Percentiles rank a stretch among this genome's conserved stretches.
Conservation (phyloP, 2,797 vertebrate species). For the Echiichthys vipera region DNA sequence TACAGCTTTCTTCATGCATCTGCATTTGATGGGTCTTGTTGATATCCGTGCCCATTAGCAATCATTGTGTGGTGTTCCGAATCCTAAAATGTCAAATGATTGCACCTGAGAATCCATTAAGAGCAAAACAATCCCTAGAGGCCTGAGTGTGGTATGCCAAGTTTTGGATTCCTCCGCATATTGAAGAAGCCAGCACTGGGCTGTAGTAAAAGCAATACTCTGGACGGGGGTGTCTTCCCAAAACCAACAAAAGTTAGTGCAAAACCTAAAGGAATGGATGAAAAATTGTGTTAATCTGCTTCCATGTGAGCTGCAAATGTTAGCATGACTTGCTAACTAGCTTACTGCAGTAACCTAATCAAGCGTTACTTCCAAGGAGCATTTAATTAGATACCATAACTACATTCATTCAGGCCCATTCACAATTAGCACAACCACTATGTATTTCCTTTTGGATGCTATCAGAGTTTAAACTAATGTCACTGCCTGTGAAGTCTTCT, state of each 20-base stretch:
- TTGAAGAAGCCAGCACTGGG: not conserved
- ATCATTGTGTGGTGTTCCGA: not conserved
- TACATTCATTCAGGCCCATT: not conserved
- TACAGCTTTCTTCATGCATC: constrained; percentile 2
- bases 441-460: not conserved
- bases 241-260: not conserved
- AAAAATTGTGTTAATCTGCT: not conserved
- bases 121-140: not conserved
- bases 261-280: not conserved
- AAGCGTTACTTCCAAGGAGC: too few species aligned
- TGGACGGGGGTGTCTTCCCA: not conserved
- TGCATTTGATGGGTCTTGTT: constrained; percentile 7
- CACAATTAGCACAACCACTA: not conserved
- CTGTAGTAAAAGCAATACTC: not conserved
- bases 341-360: not conserved
- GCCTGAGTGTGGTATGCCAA: not conserved
- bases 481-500: not conserved
- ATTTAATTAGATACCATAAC: not conserved
- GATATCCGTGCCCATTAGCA: not conserved
- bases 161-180: not conserved
- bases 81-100: not conserved
- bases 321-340: not conserved
- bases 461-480: not conserved
- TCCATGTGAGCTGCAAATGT: not conserved
- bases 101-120: constrained; percentile 1